These are phyloP conservation scores for Thomomys bottae DNA, from an alignment of 2,113 vertebrate genomes.

Conservation along the genomic window DNA sequence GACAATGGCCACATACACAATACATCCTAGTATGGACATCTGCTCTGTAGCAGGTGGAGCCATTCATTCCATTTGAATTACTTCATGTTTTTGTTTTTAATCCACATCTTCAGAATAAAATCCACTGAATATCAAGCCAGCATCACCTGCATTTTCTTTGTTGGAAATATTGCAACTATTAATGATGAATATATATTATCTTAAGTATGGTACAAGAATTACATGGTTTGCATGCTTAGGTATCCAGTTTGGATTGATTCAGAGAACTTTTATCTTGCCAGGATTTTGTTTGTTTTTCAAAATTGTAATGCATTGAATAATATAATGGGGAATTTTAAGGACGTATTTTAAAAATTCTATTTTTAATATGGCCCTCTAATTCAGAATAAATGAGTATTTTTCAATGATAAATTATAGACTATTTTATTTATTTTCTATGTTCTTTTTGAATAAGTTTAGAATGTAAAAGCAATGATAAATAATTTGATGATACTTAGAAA, in stretches of 20 bases:
- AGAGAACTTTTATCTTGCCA: slow-evolving; percentile 10
- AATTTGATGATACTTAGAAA: slow-evolving; percentile 17
- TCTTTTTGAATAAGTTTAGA: slow-evolving; percentile 9
- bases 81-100: slow-evolving; percentile 48
- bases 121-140: slow-evolving; percentile 38
- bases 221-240: slow-evolving; percentile 52
- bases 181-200: slow-evolving; percentile 59
- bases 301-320: slow-evolving; percentile 27
- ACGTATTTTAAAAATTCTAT: slow-evolving; percentile 5
- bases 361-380: slow-evolving; percentile 26
- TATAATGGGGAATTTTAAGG: slow-evolving; percentile 25
- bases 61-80: slow-evolving; percentile 38
- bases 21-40: slow-evolving; percentile 22
- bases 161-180: slow-evolving; percentile 37
- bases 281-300: slow-evolving; percentile 19
- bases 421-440: slow-evolving; percentile 17
- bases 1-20: neutral
- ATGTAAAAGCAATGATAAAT: slow-evolving; percentile 21
- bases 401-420: neutral
- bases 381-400: neutral
- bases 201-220: slow-evolving; percentile 45
- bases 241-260: slow-evolving; percentile 61
- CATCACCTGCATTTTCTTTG: slow-evolving; percentile 64
- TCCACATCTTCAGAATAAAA: slow-evolving; percentile 35
- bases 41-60: slow-evolving; percentile 50